Conservation (phyloP, 2,797 vertebrate genomes). For the Margarornis squamiger region DNA sequence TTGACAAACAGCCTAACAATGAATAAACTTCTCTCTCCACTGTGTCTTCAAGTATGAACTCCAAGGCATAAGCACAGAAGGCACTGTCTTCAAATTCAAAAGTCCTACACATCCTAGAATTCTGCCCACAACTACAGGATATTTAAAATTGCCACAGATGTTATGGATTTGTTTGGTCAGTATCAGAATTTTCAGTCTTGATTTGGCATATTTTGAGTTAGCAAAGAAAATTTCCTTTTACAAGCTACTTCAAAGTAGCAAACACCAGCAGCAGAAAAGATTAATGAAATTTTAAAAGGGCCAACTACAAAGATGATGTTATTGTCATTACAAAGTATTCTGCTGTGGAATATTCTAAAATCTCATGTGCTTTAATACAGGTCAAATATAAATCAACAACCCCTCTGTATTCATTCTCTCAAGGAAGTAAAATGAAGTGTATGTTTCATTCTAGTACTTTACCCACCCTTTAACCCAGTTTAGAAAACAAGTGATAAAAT, state of each 20-base stretch:
- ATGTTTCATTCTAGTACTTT: background rate
- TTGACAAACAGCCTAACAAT: background rate
- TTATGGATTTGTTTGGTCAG: background rate
- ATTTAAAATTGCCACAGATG: background rate
- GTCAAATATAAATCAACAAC: background rate
- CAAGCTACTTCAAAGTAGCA: background rate
- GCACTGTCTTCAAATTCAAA: background rate
- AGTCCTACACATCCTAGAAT: background rate
- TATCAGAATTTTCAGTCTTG: background rate
- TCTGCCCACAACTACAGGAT: background rate
- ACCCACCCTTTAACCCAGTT: background rate
- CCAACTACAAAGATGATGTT: background rate
- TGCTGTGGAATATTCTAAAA: background rate
- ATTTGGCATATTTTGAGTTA: background rate
- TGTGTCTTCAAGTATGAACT: background rate
- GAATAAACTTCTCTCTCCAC: background rate
- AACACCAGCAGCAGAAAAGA: background rate
- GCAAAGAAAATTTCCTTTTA: background rate
- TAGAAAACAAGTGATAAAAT: background rate
- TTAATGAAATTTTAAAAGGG: background rate
- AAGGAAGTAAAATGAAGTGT: background rate
- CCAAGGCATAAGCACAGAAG: background rate
- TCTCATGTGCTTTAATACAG: background rate
- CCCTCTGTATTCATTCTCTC: background rate
- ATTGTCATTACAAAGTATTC: background rate